Evolutionary conservation across 2,888 invertebrate genomes (phyloP), one percentile per base, ranked within the genome.

Genomic region (Acheta domesticus): DNA sequence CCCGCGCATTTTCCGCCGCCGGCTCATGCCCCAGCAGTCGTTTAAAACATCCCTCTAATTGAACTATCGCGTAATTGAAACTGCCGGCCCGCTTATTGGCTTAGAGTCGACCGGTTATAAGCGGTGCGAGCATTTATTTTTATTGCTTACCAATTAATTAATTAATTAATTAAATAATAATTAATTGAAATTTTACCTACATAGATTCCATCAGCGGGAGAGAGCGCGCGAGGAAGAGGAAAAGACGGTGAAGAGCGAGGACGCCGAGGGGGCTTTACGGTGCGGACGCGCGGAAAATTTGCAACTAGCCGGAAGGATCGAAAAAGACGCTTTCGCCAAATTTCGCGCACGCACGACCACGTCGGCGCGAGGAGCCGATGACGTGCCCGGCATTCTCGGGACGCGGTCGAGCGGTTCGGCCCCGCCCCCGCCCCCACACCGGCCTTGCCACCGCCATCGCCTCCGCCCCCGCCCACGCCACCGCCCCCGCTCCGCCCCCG

Each of bases 21-120:
- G 16, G 62, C 36, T 36, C 36, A 36, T 36, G 36, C 14, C 62
- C 62, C 62, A 62, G n/a, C 62, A n/a, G n/a, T n/a, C 62, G 16
- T 62, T 62, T 62, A 62, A 62, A 62, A 62, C 62, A 62, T 62
- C n/a, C n/a, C 62, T 62, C 62, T 62, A 62, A 62, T 62, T 62
- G 62, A 62, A 62, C 62, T n/a, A 62, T 62, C 62, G 62, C 16
- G n/a, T 62, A 62, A 62, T 62, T 62, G 62, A 62, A 62, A 62
- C 62, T n/a, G n/a, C 62, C 62, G 62, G n/a, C 62, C n/a, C 16
- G 62, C 62, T 62, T 62, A 62, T 62, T 62, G 62, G 62, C 62
- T 62, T 62, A 62, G 62, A 14, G 62, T 62, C n/a, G 62, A 62
- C 62, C 62, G 14, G 62, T 62, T 62, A 62, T n/a, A n/a, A n/a